Base-by-base conservation (phyloP, 2,888 invertebrate genomes). In the Selenia dentaria region DNA sequence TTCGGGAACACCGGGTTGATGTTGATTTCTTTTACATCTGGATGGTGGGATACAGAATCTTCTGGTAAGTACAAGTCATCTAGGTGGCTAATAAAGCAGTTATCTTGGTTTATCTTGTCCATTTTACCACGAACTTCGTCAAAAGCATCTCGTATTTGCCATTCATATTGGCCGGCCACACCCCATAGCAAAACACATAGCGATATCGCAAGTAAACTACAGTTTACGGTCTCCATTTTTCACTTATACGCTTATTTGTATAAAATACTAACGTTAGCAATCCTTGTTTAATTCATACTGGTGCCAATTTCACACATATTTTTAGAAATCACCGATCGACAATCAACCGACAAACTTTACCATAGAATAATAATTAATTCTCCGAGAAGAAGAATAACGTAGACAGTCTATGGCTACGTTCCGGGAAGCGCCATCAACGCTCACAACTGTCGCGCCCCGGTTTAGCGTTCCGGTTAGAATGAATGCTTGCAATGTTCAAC, bases 1-100 rank as follows among this genome's bases (percentile, higher is more conserved):
- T 99, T 99, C 0, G 97, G 97, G 69, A 97, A 97, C 36, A 98
- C 94, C 6, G 98, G 96, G 89, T 98, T 98, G 40, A 98, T 96
- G 69, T 98, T 97, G 51, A 98, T 94, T 72, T 98, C 97, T 80
- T 98, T 97, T 50, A 98, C 96, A 68, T 98, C 97, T 0, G 98
- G 98, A 55, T 96, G 92, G 74, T 98, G 98, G 0, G 98, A 97
- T 0, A 99, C 95, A 0, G 96, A 92, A 57, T 97, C 96, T 36
- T 93, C 92, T 0, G 97, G 96, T 47, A 99, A 87, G 73, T 95
- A 96, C 13, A 99, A 88, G 63, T 98, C 96, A 39, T 94, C 94
- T 10, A 95, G 87, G 71, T 97, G 96, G 64, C 96, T 95, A 47
- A 98, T 97, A 43, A 94, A 95, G 75, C 99, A 99, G 82, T 98